Evolutionary conservation across 1,140 invertebrate species (phyloP), one percentile per base, ranked within the genome.

Genomic region (Amyelois transitella): DNA sequence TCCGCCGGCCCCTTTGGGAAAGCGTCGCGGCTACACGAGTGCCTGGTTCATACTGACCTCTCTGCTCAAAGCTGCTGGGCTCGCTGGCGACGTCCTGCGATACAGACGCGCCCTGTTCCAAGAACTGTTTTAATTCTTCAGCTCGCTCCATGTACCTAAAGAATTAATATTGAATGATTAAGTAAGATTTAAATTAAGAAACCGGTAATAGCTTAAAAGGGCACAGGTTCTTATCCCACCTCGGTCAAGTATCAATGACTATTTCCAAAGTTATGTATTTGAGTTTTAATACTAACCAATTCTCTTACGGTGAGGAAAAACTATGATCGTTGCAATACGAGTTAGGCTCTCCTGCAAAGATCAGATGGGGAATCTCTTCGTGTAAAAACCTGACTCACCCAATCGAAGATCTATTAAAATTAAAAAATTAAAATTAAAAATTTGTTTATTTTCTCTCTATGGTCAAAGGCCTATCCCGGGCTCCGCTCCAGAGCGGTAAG

Each of bases 111-210:
- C 32, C 50, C 0, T 51, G 59, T 17, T 66, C 69, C 6, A 81
- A 44, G 7, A 51, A 60, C 5, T 60, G 49, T 25, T 79, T 78
- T 6, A 81, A 60, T 12, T 81, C 75, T 50, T 81, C 78, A 4
- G 78, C 78, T n/a, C 78, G 51, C 19, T 81, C 72, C 78, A 81
- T 81, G 17, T 81, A 81, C 17, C 78, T 80, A 12, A 28, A n/a
- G 21, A 18, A 24, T n/a, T 5, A 25, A 28, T 24, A 17, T 8
- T 25, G 2, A 8, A 5, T 38, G 21, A 8, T 2, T 18, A 12
- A 50, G 22, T 28, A 25, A 24, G 48, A 1, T 22, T 0, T 17
- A 12, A 43, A 6, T 6, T 17, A n/a, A n/a, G 43, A 14, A 5
- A 8, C n/a, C 1, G 3, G 25, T 6, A 28, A 28, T 12, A 28